phyloP scores from a whole-genome alignment of 2,888 invertebrate genomes.

The Stomorhina lunata region DNA sequence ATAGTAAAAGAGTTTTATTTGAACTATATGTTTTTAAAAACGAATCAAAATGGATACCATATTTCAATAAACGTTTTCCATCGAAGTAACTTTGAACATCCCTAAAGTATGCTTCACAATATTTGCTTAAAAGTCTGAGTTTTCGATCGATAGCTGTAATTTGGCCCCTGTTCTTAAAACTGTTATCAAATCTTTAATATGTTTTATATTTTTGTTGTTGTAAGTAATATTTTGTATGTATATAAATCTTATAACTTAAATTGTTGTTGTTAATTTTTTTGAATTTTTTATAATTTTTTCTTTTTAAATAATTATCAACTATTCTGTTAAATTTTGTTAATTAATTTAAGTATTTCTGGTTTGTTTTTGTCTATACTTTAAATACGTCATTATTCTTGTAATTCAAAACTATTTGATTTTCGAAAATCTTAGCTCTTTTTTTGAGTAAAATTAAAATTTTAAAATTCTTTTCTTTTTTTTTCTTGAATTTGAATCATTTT shows the following conservation, averaged over 20 bases:
- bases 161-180: no score
- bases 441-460: slow-evolving; percentile 19
- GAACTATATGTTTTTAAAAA: no score
- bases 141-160: no score
- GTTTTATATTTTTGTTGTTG: slow-evolving; percentile 10
- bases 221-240: background rate
- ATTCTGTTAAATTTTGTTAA: background rate
- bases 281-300: background rate
- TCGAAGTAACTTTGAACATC: no score
- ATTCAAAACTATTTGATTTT: slow-evolving; percentile 22
- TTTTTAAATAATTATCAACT: background rate
- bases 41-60: no score
- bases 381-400: slow-evolving; percentile 25
- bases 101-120: no score
- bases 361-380: slow-evolving; percentile 29
- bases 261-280: slow-evolving; percentile 2
- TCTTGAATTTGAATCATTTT: slow-evolving; percentile 23
- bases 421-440: slow-evolving; percentile 46
- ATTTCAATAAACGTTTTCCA: no score
- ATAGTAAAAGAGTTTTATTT: no score
- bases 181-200: background rate
- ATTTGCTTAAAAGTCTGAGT: no score
- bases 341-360: slow-evolving; percentile 36
- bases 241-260: slow-evolving; percentile 34
- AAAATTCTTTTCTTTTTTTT: slow-evolving; percentile 44